Base-by-base conservation (phyloP, 2,888 invertebrate genomes). In the Enoplolaimus lenunculus region DNA sequence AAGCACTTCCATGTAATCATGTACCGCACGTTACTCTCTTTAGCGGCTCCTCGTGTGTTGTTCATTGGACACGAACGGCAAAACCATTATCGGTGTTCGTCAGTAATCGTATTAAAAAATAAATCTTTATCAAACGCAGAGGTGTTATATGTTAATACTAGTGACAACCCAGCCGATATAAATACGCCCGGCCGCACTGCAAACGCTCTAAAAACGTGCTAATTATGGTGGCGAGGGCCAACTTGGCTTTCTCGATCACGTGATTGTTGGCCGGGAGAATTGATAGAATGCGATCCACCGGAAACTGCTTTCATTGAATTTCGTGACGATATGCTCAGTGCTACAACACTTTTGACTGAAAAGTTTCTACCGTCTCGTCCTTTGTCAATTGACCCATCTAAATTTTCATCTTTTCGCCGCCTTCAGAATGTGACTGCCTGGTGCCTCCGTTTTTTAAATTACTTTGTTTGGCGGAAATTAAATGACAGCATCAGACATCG, bases 91-190 rank as follows among this genome's bases (percentile, higher is more conserved):
- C 71, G 21, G 45, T 73, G 1, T 76, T 75, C 70, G 74, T 77
- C 0, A 65, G 68, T 1, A 77, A 76, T 64, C 70, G 77, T 3
- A 70, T 77, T 3, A 68, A 73, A 73, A 75, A 28, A 77, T 78
- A 34, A 67, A 72, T 26, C 64, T 30, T 30, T 71, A 64, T 1
- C n/a, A 35, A 3, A n/a, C n/a, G n/a, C 31, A 34, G n/a, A 76
- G 77, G 74, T 72, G 72, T 31, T 74, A 78, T 67, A 75, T 77
- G n/a, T 34, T 60, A 1, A 71, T 75, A 0, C 60, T 73, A 31
- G 72, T n/a, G n/a, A 74, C 0, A 79, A 78, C 71, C 77, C 78
- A 1, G 79, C 77, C 2, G 79, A 79, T 71, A 68, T 74, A 3
- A 73, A 74, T 1, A 75, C 16, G 31, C 76, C 30, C 65, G 78